Evolutionary conservation across 1,140 invertebrate species (phyloP).

Genomic region (Aphis craccivora): DNA sequence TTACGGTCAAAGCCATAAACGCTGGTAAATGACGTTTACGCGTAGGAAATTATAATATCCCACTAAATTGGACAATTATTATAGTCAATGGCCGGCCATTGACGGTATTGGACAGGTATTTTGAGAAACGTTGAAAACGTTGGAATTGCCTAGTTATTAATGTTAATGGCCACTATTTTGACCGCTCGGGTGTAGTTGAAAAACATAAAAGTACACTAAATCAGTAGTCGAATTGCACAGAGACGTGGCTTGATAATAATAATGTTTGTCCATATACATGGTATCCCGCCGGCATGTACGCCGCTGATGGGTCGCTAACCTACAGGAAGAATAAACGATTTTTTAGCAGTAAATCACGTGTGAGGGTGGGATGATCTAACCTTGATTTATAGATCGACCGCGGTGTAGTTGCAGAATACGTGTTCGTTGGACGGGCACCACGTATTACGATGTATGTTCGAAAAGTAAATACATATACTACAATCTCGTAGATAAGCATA

Average conservation of each 20-base stretch:
- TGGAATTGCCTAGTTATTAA: not conserved
- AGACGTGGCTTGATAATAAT: not conserved
- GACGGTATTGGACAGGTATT: conserved; percentile 3
- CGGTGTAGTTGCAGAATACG: no score
- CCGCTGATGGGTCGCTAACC: not conserved
- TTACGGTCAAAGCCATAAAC: not conserved
- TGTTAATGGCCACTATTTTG: not conserved
- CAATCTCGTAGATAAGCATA: not conserved
- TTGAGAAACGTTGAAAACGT: not conserved
- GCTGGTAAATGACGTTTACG: not conserved
- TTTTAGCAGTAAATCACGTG: not conserved
- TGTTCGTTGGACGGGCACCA: no score
- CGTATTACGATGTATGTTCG: not conserved
- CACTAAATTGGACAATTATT: not conserved
- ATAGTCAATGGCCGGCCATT: not conserved
- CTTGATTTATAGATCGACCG: not conserved
- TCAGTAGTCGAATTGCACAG: not conserved
- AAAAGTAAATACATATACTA: not conserved
- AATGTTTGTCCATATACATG: not conserved
- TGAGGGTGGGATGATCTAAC: not conserved
- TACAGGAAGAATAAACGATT: not conserved
- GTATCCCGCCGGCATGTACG: no score
- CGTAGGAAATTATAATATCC: not conserved
- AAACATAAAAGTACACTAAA: conserved; percentile 16
- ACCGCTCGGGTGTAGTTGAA: not conserved